Evolutionary conservation across 2,888 invertebrate genomes (phyloP).

Genomic region (Alitta virens): DNA sequence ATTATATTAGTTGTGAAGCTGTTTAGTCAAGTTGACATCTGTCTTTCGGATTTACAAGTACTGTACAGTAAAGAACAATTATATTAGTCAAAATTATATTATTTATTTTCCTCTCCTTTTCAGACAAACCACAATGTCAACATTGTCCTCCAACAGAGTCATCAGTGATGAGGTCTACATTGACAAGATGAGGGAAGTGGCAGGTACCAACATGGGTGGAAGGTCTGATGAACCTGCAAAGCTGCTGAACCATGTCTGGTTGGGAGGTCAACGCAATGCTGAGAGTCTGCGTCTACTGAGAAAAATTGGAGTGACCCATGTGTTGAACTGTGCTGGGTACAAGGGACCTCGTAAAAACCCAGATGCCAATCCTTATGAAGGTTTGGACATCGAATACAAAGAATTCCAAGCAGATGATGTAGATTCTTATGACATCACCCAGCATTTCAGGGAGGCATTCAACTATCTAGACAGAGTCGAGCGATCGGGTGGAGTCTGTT

Average conservation of each 20-base stretch:
- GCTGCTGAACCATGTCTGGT: constrained; percentile 27
- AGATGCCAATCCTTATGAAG: constrained; percentile 30
- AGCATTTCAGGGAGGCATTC: constrained; percentile 30
- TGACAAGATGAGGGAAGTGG: constrained; percentile 21
- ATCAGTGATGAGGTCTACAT: background rate
- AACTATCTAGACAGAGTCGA: constrained; percentile 22
- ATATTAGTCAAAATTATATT: too few relatives aligned
- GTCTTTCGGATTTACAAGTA: too few relatives aligned
- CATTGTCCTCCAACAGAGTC: too few relatives aligned
- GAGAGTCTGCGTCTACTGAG: constrained; percentile 27
- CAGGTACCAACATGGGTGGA: constrained; percentile 19
- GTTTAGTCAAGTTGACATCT: too few relatives aligned
- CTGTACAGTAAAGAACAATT: too few relatives aligned
- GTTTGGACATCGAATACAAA: constrained; percentile 28
- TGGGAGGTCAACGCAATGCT: constrained; percentile 30
- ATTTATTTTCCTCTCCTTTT: too few relatives aligned
- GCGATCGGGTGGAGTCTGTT: constrained; percentile 19
- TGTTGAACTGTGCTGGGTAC: constrained; percentile 33
- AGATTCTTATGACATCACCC: constrained; percentile 31
- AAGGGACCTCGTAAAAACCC: constrained; percentile 22
- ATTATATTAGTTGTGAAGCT: too few relatives aligned
- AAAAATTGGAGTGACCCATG: constrained; percentile 27
- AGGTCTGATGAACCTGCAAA: constrained; percentile 23
- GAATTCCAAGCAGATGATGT: constrained; percentile 30
- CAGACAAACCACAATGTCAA: too few relatives aligned